These are phyloP conservation scores for Mus spicilegus DNA, from an alignment of 2,113 vertebrate species.

Conservation along the genomic window DNA sequence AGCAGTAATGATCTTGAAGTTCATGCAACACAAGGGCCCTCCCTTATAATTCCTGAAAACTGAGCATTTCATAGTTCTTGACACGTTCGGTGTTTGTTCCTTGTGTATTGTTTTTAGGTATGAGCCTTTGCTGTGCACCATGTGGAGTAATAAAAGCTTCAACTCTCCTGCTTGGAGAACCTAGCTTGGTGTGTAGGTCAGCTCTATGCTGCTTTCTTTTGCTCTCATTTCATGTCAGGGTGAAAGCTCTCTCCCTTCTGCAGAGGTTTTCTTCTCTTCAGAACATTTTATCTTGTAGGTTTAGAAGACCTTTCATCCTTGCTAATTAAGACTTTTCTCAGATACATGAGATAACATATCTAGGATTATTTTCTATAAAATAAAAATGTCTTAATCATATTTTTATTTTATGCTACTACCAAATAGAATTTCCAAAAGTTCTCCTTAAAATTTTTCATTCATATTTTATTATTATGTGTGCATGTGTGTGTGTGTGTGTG, in stretches of 20 bases:
- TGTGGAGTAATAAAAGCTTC: neutral
- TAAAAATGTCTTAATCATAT: neutral
- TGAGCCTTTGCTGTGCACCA: neutral
- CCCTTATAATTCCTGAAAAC: neutral
- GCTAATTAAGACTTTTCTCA: slow-evolving; percentile 13
- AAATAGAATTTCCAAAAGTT: neutral
- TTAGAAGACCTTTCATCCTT: slow-evolving; percentile 17
- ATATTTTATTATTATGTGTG: neutral
- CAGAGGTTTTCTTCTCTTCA: neutral
- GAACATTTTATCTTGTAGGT: neutral
- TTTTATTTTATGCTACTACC: neutral
- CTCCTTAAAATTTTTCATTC: neutral
- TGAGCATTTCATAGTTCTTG: slow-evolving; percentile 5
- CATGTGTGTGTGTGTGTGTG: neutral
- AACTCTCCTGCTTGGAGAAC: neutral
- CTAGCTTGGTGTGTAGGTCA: neutral
- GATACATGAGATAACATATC: neutral
- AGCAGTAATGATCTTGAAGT: slow-evolving; percentile 5
- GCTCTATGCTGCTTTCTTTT: neutral
- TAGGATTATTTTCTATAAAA: neutral
- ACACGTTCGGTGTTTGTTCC: neutral
- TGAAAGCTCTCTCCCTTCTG: neutral
- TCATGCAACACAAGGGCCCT: neutral
- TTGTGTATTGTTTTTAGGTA: neutral
- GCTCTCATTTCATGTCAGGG: neutral